Evolutionary conservation across 2,888 invertebrate genomes (phyloP), one percentile per base, ranked within the genome.

Genomic region (Andrena marginata): DNA sequence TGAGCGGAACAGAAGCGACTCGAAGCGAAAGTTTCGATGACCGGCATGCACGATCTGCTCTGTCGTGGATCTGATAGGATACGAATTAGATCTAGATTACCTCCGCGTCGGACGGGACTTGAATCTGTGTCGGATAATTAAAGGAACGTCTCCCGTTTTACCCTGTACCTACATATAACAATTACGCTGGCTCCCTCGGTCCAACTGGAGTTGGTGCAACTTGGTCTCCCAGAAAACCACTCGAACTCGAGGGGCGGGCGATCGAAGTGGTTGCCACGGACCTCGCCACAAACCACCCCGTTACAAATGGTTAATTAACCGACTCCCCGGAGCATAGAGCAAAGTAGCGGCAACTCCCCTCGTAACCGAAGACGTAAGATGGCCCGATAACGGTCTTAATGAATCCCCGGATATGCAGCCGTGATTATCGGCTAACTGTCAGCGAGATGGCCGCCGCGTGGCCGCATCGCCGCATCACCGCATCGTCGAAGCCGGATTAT

Each of bases 391-490:
- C 72, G 84, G 77, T 82, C 82, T 77, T 86, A 86, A 87, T 85
- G 87, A 85, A 85, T 87, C 56, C 74, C 64, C 29, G 49, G 69
- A 63, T 68, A 79, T 71, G 73, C 72, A 63, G 63, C 31, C 71
- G 42, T 82, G 84, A 87, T 87, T 84, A 84, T 82, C 80, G 86
- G 84, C 82, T 82, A 87, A 82, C 76, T 74, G 86, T 85, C 87
- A 79, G 69, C 51, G 42, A 29, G 67, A 78, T 63, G 63, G 71
- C 62, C 64, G 68, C 64, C 67, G 70, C 75, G 74, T 16, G 13
- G 16, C 42, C 42, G 42, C 77, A 63, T 75, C 35, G 73, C 23
- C 23, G 23, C 42, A 13, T 35, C 67, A 8, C 35, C 35, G 69
- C 77, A 67, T 75, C 35, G 73, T 77, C 74, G 59, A 82, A 78